phyloP scores from a whole-genome alignment of 2,797 vertebrate genomes.

The Poecilia wingei region DNA sequence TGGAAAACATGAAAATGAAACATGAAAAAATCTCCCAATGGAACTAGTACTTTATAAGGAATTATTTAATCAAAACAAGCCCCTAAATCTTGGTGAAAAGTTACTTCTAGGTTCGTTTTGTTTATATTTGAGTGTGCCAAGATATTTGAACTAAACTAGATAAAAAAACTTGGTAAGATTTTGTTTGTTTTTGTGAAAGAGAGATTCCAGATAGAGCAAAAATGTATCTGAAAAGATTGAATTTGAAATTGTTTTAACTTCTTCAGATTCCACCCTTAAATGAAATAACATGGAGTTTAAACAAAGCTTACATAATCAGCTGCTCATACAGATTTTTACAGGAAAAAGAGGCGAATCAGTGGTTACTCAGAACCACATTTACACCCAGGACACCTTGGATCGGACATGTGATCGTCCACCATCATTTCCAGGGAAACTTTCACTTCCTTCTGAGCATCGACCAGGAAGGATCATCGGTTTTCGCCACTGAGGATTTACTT shows the following conservation, averaged over 20 bases:
- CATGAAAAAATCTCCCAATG: too few relatives aligned
- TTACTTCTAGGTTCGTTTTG: too few relatives aligned
- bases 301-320: background rate
- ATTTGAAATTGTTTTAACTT: background rate
- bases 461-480: conserved; percentile 8
- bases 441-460: background rate
- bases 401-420: conserved; percentile 23
- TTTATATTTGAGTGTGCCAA: too few relatives aligned
- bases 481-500: conserved; percentile 11
- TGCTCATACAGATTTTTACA: background rate
- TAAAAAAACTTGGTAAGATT: too few relatives aligned
- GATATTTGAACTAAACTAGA: too few relatives aligned
- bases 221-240: background rate
- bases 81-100: too few relatives aligned
- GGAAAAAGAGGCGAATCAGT: background rate
- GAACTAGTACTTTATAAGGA: too few relatives aligned
- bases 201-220: background rate
- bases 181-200: background rate
- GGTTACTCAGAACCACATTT: background rate
- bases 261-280: background rate
- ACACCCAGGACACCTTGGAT: conserved; percentile 72
- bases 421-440: background rate
- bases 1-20: too few relatives aligned
- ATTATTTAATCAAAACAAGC: too few relatives aligned
- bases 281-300: background rate